These are phyloP conservation scores for Scaeva pyrastri DNA, from an alignment of 2,888 invertebrate species.

Conservation along the genomic window DNA sequence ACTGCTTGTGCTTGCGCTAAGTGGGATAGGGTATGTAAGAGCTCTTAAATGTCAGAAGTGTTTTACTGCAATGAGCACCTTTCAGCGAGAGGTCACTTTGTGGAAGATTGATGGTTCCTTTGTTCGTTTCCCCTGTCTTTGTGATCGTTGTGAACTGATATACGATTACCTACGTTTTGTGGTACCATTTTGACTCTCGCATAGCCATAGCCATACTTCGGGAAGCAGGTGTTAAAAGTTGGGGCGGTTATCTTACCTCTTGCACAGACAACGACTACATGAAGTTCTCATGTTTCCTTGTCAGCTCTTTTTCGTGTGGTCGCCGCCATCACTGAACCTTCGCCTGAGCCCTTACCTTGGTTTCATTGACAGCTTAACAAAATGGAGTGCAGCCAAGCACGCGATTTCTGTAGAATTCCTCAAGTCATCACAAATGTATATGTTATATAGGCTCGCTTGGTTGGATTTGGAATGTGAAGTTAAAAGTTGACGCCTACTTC, in stretches of 20 bases:
- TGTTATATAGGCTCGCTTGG: constrained; percentile 16
- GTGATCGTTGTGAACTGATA: constrained; percentile 71
- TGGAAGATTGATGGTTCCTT: constrained; percentile 49
- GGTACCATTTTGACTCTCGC: constrained; percentile 10
- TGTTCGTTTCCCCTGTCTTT: constrained; percentile 28
- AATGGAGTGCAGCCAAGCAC: constrained; percentile 75
- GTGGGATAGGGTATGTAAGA: not conserved
- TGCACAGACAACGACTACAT: constrained; percentile 32
- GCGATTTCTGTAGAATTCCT: constrained; percentile 66
- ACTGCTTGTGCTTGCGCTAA: not conserved
- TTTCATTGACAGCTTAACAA: constrained; percentile 66
- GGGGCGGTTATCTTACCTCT: constrained; percentile 26
- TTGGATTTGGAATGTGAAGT: constrained; percentile 26
- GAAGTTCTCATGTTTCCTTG: constrained; percentile 58
- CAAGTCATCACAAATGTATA: constrained; percentile 6
- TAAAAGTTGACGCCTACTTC: constrained; percentile 69
- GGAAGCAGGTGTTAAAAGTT: constrained; percentile 57
- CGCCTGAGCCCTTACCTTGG: not conserved
- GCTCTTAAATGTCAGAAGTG: constrained; percentile 43
- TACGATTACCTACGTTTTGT: not conserved
- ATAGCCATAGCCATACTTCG: constrained; percentile 25
- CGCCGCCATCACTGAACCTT: constrained; percentile 60
- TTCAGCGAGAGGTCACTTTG: constrained; percentile 54
- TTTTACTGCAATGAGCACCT: constrained; percentile 49
- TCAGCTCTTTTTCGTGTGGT: constrained; percentile 67